Percentiles rank a stretch among this genome's conserved stretches.
Conservation (phyloP, 2,888 invertebrate species). For the Zootermopsis nevadensis region DNA sequence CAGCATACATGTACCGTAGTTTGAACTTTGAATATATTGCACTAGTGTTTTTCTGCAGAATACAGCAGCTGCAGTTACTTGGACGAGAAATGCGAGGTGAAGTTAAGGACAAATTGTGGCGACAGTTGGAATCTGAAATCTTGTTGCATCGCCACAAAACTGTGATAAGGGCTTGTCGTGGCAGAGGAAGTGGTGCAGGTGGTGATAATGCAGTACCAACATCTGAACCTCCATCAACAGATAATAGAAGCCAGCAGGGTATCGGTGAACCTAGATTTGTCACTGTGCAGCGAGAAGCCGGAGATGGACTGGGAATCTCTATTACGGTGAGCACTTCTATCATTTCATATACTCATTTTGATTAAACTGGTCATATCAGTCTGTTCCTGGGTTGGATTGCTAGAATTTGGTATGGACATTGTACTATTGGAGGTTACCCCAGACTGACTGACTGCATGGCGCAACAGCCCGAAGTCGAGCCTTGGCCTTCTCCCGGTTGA, state of each 20-base stretch:
- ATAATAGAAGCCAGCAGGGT: conserved; percentile 52
- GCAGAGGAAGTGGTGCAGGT: conserved; percentile 49
- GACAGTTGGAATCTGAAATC: conserved; percentile 88
- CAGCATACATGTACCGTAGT: no score
- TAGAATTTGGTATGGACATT: no score
- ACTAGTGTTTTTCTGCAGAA: conserved; percentile 63
- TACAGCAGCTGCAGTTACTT: conserved; percentile 86
- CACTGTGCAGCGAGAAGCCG: conserved; percentile 75
- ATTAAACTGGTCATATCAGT: no score
- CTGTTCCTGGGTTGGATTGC: no score
- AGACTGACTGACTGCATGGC: no score
- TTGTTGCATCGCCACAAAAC: conserved; percentile 87
- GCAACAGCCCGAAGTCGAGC: no score
- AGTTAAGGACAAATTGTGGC: conserved; percentile 82
- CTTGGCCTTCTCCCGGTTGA: no score
- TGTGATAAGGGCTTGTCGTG: conserved; percentile 70
- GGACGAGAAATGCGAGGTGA: conserved; percentile 84
- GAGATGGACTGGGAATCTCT: conserved; percentile 86
- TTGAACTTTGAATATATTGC: no score
- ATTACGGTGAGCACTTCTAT: conserved; percentile 73
- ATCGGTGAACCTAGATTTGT: conserved; percentile 72
- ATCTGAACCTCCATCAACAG: conserved; percentile 57
- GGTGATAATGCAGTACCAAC: conserved; percentile 55
- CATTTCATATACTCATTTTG: no score
- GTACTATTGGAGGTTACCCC: no score